A percentile compares a stretch with the other conserved stretches of the same genome.
Conservation (phyloP, 1,140 invertebrate species). For the Caenorhabditis tropicalis region DNA sequence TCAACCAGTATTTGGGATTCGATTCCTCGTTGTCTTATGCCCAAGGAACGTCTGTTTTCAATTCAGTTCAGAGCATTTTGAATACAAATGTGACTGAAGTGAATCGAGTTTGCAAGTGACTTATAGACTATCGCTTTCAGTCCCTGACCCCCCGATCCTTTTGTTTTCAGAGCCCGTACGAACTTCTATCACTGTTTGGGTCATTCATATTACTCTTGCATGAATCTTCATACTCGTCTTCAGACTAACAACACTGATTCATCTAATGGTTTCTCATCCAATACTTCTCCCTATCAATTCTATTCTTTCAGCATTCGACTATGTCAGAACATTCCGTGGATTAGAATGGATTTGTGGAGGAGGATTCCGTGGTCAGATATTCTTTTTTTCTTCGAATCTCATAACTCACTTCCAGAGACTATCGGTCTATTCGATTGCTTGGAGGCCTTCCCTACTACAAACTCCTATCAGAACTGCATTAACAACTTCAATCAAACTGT, state of each 20-base stretch:
- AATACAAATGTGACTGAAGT: slow-evolving; percentile 18
- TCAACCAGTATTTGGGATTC: slow-evolving; percentile 17
- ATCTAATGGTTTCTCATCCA: not conserved
- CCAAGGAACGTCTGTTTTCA: not conserved
- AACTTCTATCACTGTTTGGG: slow-evolving; percentile 50
- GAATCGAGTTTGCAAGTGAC: slow-evolving; percentile 25
- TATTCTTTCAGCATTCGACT: slow-evolving; percentile 43
- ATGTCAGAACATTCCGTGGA: slow-evolving; percentile 35
- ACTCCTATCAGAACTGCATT: slow-evolving; percentile 16
- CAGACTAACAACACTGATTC: not conserved
- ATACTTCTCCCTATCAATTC: not conserved
- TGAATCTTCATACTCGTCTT: slow-evolving; percentile 28
- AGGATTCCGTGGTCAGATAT: slow-evolving; percentile 23
- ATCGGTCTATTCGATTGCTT: not conserved
- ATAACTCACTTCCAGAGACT: not conserved
- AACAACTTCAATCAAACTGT: slow-evolving; percentile 26
- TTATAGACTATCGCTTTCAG: too few relatives aligned
- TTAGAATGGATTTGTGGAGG: slow-evolving; percentile 44
- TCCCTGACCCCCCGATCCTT: not conserved
- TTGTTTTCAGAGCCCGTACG: not conserved
- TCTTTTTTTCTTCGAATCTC: not conserved
- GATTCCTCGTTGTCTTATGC: not conserved
- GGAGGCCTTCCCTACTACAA: not conserved
- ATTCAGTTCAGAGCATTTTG: not conserved
- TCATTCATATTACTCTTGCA: slow-evolving; percentile 42